Base-by-base conservation (phyloP, 35 echinoderm and acorn worm species). In the Amphiura filiformis region DNA sequence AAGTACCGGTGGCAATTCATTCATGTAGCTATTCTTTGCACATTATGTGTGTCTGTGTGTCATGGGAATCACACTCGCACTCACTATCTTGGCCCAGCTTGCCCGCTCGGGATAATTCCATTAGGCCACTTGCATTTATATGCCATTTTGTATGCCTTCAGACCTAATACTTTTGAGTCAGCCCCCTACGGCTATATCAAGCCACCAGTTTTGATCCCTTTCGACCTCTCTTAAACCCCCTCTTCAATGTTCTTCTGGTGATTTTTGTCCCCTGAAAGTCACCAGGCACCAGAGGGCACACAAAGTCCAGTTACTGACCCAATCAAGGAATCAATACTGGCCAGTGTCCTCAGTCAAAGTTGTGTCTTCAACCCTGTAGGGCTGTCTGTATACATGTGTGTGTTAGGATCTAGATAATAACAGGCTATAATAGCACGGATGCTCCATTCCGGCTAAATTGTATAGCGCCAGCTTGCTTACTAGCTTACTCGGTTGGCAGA, bases 251-350 rank as follows among this genome's bases (percentile, higher is more conserved):
- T n/a, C 26, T 70, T 18, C 7, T 4, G 26, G 61, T 70, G 61
- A 70, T 70, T 70, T 70, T 70, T 52, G 44, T n/a, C 61, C 61
- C 26, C 61, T 70, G 61, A n/a, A 70, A 70, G 61, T 70, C 61
- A 23, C 61, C 28, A 70, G 26, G 61, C 61, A 70, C 61, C 61
- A 70, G 7, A 70, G 61, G 61, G 61, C 61, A 70, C 28, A 1
- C 7, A 15, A 2, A n/a, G 61, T 70, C 61, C 61, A 70, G 61
- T 70, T 70, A 70, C 7, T 70, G 61, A 70, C 61, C 61, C 26
- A 23, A 26, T 30, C 61, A 2, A 70, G 2, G 61, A 70, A 70
- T 70, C 61, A 70, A 70, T 70, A 30, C 61, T 70, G 15, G 61
- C 61, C 61, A 70, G 11, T 70, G 61, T 70, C 61, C 61, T 26